A percentile compares a stretch with the other conserved stretches of the same genome.
Conservation (phyloP, 2,113 vertebrate genomes). For the Myotis lucifugus region DNA sequence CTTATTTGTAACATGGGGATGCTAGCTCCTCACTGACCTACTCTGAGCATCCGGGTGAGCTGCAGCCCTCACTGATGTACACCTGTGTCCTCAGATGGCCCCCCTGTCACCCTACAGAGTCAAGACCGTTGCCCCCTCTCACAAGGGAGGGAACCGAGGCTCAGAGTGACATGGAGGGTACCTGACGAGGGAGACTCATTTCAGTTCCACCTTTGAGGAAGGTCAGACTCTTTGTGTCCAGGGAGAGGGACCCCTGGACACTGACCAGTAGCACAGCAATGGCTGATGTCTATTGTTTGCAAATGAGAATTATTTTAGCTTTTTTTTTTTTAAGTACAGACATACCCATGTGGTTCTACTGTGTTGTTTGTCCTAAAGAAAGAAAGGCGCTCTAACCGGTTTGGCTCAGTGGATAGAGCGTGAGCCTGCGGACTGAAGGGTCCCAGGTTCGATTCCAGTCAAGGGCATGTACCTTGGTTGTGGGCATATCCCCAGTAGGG, state of each 20-base stretch:
- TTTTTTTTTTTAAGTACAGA: conserved; percentile 65
- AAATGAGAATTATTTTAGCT: conserved; percentile 70
- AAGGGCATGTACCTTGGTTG: too few species aligned
- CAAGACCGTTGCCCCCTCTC: not conserved
- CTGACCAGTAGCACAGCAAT: not conserved
- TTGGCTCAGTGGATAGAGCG: too few species aligned
- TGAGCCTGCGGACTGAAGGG: too few species aligned
- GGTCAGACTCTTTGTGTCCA: not conserved
- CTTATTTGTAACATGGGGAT: not conserved
- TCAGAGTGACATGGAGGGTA: not conserved
- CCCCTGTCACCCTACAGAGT: not conserved
- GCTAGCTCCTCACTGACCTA: not conserved
- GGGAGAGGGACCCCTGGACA: not conserved
- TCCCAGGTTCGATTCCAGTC: too few species aligned
- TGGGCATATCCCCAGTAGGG: too few species aligned
- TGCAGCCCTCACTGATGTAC: not conserved
- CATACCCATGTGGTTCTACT: conserved; percentile 62
- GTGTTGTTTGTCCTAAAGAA: conserved; percentile 68
- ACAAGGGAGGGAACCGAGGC: not conserved
- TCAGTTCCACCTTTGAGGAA: not conserved
- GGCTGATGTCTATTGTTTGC: not conserved
- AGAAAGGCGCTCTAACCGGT: not conserved
- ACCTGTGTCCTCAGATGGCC: not conserved
- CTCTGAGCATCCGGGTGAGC: not conserved
- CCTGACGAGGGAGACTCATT: not conserved